These are phyloP conservation scores for Ommatoiulus sabulosus DNA, from an alignment of 2,888 invertebrate species.

Conservation along the genomic window DNA sequence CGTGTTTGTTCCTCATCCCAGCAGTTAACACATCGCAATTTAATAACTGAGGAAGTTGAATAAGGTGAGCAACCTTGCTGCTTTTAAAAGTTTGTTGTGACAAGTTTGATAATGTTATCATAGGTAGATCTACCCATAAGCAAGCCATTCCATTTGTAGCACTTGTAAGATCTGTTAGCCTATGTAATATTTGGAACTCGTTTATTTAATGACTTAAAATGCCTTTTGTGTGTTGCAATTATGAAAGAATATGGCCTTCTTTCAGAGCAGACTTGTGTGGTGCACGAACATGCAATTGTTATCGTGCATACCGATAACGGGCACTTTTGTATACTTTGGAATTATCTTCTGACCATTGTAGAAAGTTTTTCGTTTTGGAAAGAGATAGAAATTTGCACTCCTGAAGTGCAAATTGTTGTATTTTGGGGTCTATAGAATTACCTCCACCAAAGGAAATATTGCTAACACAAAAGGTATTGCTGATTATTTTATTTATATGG, in stretches of 20 bases:
- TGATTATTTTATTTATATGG: background rate
- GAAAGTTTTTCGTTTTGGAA: background rate
- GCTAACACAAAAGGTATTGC: background rate
- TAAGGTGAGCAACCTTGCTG: slow-evolving; percentile 4
- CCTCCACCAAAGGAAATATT: slow-evolving; percentile 30
- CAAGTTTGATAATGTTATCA: background rate
- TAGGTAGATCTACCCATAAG: slow-evolving; percentile 15
- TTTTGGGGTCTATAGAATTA: background rate
- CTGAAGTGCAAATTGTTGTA: background rate
- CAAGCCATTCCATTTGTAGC: slow-evolving; percentile 46
- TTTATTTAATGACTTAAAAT: slow-evolving; percentile 3
- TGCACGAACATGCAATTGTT: background rate
- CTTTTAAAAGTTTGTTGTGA: background rate
- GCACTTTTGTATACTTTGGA: slow-evolving; percentile 25
- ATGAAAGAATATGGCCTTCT: background rate
- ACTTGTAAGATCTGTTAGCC: slow-evolving; percentile 17
- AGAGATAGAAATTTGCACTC: background rate
- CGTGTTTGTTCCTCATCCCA: background rate
- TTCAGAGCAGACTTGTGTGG: background rate
- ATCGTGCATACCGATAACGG: background rate
- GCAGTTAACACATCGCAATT: background rate
- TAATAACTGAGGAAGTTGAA: background rate
- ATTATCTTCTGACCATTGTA: slow-evolving; percentile 3
- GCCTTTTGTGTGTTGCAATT: background rate
- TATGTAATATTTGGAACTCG: background rate